Conservation (phyloP, 2,888 invertebrate genomes). For the Laspeyria flexula region DNA sequence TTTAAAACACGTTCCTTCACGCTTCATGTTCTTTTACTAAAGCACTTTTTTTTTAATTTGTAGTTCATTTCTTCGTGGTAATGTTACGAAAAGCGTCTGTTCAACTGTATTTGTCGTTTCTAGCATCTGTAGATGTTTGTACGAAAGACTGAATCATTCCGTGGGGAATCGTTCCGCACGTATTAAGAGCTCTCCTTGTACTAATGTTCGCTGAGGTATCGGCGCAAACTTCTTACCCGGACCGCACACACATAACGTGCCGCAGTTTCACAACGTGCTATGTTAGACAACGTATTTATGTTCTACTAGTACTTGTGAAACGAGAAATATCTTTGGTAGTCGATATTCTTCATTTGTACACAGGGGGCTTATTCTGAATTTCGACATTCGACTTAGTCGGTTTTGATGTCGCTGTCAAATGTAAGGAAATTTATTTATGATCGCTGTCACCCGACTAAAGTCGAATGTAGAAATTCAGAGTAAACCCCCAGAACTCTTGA, state of each 20-base stretch:
- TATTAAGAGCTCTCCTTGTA: slow-evolving; percentile 32
- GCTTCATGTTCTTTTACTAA: too few species aligned
- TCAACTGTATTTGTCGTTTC: slow-evolving; percentile 2
- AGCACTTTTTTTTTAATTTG: background rate
- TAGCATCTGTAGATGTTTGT: slow-evolving; percentile 7
- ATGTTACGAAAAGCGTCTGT: background rate
- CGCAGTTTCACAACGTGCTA: slow-evolving; percentile 2
- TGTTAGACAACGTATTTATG: slow-evolving; percentile 4
- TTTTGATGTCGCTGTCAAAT: too few species aligned
- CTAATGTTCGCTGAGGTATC: slow-evolving; percentile 34
- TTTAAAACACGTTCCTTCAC: too few species aligned
- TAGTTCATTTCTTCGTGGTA: too few species aligned
- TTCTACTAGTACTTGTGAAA: background rate
- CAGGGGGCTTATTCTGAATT: too few species aligned
- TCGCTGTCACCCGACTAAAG: too few species aligned
- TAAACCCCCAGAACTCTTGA: too few species aligned
- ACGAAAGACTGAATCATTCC: slow-evolving; percentile 25
- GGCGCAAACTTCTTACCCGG: slow-evolving; percentile 11
- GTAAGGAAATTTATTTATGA: too few species aligned
- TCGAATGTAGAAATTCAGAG: too few species aligned
- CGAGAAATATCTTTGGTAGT: too few species aligned
- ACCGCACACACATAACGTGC: slow-evolving; percentile 5
- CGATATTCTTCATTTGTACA: background rate
- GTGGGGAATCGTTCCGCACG: slow-evolving; percentile 27
- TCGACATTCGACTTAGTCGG: too few species aligned